Conservation (phyloP, 2,888 invertebrate genomes). For the Coelogynopora nodosa region DNA sequence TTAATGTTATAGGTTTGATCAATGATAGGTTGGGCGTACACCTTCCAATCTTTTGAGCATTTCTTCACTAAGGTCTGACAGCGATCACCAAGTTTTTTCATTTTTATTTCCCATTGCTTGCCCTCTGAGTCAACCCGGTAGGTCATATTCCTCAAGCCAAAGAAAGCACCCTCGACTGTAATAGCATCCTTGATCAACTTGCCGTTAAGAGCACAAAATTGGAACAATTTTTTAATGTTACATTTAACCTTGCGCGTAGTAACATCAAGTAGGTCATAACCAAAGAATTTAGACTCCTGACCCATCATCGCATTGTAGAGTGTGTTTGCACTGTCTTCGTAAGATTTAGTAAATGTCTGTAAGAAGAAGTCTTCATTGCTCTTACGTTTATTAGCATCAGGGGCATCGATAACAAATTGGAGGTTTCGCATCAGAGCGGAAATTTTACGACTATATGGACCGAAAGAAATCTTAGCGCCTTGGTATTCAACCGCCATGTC, state of each 20-base stretch:
- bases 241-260: neutral
- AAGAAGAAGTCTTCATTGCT: neutral
- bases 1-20: neutral
- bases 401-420: neutral
- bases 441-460: neutral
- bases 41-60: neutral
- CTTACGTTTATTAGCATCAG: neutral
- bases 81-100: conserved; percentile 32
- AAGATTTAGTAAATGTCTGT: neutral
- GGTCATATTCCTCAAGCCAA: neutral
- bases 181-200: neutral
- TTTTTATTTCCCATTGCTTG: conserved; percentile 25
- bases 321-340: neutral
- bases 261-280: neutral
- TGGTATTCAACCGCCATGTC: neutral
- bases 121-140: neutral
- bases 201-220: neutral
- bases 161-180: neutral
- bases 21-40: neutral
- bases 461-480: neutral
- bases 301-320: neutral
- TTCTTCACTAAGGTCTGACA: neutral
- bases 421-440: neutral
- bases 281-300: neutral
- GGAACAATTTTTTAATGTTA: neutral